Conservation (phyloP, 2,797 vertebrate genomes). For the Phalanger gymnotis region DNA sequence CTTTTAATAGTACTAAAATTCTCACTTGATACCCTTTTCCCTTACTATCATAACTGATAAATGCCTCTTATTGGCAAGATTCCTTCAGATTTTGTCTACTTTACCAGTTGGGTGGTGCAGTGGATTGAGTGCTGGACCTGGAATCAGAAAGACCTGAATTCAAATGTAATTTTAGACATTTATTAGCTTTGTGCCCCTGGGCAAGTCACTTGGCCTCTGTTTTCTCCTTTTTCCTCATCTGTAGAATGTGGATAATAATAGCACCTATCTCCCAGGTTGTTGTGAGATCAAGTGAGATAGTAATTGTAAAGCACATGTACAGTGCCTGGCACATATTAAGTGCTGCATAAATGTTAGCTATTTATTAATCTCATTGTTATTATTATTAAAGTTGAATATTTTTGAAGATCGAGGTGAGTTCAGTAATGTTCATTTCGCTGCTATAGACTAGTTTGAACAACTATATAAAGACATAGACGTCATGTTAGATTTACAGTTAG, state of each 20-base stretch:
- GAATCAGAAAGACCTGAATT: not conserved
- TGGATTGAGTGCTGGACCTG: not conserved
- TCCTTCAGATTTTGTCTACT: not conserved
- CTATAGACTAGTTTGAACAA: not conserved
- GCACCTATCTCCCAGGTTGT: not conserved
- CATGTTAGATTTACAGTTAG: constrained; percentile 10
- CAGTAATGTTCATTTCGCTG: not conserved
- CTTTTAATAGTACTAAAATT: not conserved
- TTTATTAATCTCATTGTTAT: not conserved
- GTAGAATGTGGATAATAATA: not conserved
- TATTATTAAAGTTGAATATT: not conserved
- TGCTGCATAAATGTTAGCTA: not conserved
- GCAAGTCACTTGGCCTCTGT: not conserved
- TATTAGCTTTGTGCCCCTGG: not conserved
- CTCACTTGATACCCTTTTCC: not conserved
- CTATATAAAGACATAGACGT: not conserved
- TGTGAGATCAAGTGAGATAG: not conserved
- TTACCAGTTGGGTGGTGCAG: not conserved
- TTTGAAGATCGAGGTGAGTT: not conserved
- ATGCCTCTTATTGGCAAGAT: not conserved
- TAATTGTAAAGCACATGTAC: not conserved
- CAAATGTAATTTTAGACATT: not conserved
- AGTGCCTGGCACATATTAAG: not conserved
- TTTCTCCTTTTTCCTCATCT: not conserved
- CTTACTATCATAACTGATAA: not conserved